Base-by-base conservation (phyloP, 1,140 invertebrate genomes). In the Coenobita brevimanus region DNA sequence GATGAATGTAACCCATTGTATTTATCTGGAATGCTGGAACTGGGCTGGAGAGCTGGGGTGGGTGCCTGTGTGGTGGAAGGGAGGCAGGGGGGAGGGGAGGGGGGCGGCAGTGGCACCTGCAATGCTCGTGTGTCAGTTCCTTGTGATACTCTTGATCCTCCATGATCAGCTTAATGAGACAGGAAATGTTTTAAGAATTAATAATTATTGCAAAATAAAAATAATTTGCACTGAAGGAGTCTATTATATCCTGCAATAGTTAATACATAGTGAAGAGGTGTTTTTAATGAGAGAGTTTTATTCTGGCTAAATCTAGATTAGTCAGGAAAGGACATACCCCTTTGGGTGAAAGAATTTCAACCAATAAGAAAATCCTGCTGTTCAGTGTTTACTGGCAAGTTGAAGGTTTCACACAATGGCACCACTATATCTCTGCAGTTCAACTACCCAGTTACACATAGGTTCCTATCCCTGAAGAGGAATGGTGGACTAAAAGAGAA, bases 161-260 rank as follows among this genome's bases (percentile, higher is more conserved):
- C 67, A 82, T 76, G 82, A 78, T 78, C 82, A 85, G 82, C 82
- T 88, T 88, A 88, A 69, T 88, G 86, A 88, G 80, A 88, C 86
- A 88, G 86, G 86, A 88, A 88, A 88, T 88, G 86, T 88, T 88
- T 82, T 88, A 88, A 88, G 86, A 71, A 88, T 75, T 88, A 88
- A 88, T 82, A 82, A 88, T 82, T 88, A 88, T 88, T 88, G 86
- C 86, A 88, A 88, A 88, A 82, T 82, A 82, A 88, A 88, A 88
- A 88, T 88, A 88, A 81, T 88, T 88, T 88, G 86, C 86, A 88
- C 86, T 88, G 86, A 87, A 24, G 64, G 27, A 50, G 24, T n/a
- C 43, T 75, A 76, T 50, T 85, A 24, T 36, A 41, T 41, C 41
- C 24, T 24, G n/a, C 36, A 21, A 15, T 33, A 36, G 27, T 13